Evolutionary conservation across 2,797 vertebrate genomes (phyloP), one percentile per base, ranked within the genome.

Genomic region (Muscicapa striata): DNA sequence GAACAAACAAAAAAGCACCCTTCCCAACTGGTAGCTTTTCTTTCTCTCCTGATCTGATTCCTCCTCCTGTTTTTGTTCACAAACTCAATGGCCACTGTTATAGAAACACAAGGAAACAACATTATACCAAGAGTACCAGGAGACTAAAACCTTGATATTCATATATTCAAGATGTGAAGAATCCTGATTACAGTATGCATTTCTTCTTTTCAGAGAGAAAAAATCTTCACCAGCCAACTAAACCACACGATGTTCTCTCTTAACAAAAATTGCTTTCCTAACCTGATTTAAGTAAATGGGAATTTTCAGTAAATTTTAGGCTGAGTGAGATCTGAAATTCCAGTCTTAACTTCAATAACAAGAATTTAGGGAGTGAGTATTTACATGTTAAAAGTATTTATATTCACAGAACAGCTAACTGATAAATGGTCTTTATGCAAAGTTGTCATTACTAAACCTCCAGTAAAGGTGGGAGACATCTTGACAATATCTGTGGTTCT

Each of bases 181-280:
- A 36, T 18, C 6, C 10, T 76, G 11, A 48, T 3, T 43, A 23
- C 4, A 62, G 27, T 41, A n/a, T 3, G 1, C 15, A n/a, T 69
- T 61, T 81, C 2, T n/a, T 67, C 11, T 73, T 66, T 46, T 30
- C 4, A 1, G 49, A 62, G 68, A 46, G 6, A 40, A 61, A 54
- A 51, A 55, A 41, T 10, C 18, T 18, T 17, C 45, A 51, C 15
- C 22, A 45, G 27, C 14, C 14, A 41, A 36, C 14, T 11, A 43
- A 74, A 26, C 7, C 6, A 46, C 11, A 22, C 0, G 0, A 54
- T 11, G 5, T 12, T 93, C 13, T 63, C 9, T 17, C 30, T 10
- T 36, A 58, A 54, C 3, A 3, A 20, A 51, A 14, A n/a, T 30
- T 74, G 1, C 5, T 81, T 89, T 90, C 7, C 27, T 69, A n/a